Conservation (phyloP, 1,140 invertebrate species). For the Melitaea cinxia region DNA sequence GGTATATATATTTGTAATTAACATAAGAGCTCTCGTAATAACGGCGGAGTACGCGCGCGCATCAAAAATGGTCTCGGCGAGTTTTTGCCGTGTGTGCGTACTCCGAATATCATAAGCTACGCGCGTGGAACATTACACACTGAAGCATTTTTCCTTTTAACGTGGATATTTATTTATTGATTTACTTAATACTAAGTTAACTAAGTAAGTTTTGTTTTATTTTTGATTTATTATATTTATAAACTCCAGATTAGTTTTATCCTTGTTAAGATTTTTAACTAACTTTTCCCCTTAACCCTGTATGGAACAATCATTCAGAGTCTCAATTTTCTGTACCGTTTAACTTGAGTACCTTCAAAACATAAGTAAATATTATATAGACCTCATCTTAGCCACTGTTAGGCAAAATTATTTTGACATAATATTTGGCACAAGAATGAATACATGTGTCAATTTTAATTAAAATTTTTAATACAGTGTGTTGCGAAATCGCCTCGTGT, state of each 20-base stretch:
- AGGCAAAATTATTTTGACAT: background rate
- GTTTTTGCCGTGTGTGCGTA: slow-evolving; percentile 61
- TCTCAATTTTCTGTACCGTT: too few species aligned
- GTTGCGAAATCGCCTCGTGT: slow-evolving; percentile 46
- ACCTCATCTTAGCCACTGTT: background rate
- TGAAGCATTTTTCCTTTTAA: slow-evolving; percentile 55
- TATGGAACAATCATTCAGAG: too few species aligned
- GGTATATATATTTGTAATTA: slow-evolving; percentile 74
- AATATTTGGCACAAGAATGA: background rate
- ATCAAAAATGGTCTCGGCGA: slow-evolving; percentile 57
- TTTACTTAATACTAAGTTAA: background rate
- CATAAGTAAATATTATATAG: background rate
- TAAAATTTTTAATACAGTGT: background rate
- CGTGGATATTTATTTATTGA: background rate
- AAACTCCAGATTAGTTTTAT: too few species aligned
- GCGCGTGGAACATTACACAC: slow-evolving; percentile 49
- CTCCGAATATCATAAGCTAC: slow-evolving; percentile 72
- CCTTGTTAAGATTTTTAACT: too few species aligned
- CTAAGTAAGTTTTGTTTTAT: too few species aligned
- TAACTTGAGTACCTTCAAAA: too few species aligned
- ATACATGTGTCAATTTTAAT: background rate
- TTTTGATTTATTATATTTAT: too few species aligned
- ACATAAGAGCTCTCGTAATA: slow-evolving; percentile 75
- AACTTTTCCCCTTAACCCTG: too few species aligned
- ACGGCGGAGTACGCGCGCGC: slow-evolving; percentile 59